phyloP scores from a whole-genome alignment of 1,140 invertebrate species.

The Elysia chlorotica region DNA sequence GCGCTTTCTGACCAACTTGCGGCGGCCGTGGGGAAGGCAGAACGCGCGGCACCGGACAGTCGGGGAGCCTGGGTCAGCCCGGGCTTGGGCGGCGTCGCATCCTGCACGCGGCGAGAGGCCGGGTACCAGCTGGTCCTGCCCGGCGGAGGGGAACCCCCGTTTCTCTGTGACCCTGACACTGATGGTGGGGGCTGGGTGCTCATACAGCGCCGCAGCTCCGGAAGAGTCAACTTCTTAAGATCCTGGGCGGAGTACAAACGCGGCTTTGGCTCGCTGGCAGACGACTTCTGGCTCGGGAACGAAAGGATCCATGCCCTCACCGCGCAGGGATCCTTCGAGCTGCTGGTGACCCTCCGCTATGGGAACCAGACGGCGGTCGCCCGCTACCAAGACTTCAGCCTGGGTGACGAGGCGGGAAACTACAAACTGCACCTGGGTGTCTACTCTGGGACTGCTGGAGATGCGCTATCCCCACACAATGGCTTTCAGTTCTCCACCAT shows the following conservation, averaged over 20 bases:
- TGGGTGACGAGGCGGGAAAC: constrained; percentile 69
- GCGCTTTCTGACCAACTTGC: no score
- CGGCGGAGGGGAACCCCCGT: no score
- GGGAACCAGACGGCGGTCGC: constrained; percentile 67
- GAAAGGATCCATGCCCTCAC: constrained; percentile 49
- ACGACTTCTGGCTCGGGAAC: constrained; percentile 55
- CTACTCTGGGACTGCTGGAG: constrained; percentile 66
- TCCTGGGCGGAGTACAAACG: constrained; percentile 45
- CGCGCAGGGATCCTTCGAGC: constrained; percentile 62
- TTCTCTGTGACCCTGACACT: no score
- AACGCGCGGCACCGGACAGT: no score
- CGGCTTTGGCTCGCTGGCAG: constrained; percentile 42
- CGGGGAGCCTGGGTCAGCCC: no score
- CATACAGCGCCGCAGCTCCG: constrained; percentile 69
- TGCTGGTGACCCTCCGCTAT: constrained; percentile 71
- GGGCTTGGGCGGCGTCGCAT: no score
- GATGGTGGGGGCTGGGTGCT: constrained; percentile 86
- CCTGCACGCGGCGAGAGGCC: no score
- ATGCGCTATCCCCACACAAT: constrained; percentile 46
- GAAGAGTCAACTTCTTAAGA: constrained; percentile 40
- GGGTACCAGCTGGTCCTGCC: no score
- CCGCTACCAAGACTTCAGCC: constrained; percentile 70
- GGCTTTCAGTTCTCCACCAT: constrained; percentile 54
- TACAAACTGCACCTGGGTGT: constrained; percentile 71
- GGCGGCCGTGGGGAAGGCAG: no score